phyloP scores from a whole-genome alignment of 2,113 vertebrate genomes.

The Spheniscus mendiculus region DNA sequence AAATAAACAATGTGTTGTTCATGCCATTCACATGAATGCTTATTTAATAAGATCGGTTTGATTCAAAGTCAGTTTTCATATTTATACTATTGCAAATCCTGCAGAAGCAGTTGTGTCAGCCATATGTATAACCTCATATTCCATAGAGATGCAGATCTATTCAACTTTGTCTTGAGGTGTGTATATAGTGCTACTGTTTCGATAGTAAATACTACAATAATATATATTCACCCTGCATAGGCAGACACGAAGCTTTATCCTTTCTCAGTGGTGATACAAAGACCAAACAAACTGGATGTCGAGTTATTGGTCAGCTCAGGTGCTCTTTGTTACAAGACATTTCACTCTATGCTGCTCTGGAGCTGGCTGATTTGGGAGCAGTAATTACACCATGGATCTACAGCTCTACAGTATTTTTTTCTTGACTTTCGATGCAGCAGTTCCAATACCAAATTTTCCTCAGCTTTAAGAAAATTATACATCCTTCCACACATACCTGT shows the following conservation, averaged over 20 bases:
- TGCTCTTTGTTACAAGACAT: neutral
- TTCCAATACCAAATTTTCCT: neutral
- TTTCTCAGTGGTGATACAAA: neutral
- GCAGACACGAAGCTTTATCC: neutral
- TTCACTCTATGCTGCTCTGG: neutral
- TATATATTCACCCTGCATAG: neutral
- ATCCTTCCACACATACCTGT: neutral
- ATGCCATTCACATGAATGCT: neutral
- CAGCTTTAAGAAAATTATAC: neutral
- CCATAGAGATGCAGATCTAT: neutral
- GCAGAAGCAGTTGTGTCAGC: neutral
- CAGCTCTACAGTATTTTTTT: neutral
- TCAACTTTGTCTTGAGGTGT: neutral
- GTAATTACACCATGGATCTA: neutral
- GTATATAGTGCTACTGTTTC: neutral
- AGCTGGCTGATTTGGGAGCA: neutral
- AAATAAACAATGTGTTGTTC: neutral
- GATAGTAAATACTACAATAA: neutral
- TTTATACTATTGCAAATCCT: neutral
- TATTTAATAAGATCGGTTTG: neutral
- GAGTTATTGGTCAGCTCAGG: neutral
- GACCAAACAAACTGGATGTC: neutral
- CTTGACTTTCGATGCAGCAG: neutral
- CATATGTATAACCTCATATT: neutral
- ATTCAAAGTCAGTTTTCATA: slow-evolving; percentile 9